Conservation (phyloP, 2,888 invertebrate genomes). For the Cerceris ruficornis region DNA sequence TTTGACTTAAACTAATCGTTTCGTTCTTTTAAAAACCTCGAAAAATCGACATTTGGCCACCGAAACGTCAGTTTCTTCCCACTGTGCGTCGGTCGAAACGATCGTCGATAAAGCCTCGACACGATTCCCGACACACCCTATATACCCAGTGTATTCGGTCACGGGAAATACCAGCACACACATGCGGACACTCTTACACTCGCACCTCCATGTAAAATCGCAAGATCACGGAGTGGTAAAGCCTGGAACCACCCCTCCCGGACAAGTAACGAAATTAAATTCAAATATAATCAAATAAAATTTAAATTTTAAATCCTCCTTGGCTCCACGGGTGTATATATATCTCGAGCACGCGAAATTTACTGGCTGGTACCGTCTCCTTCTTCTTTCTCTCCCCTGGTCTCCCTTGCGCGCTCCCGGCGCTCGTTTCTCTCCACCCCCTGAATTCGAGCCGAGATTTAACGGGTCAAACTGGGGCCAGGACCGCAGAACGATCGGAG, state of each 20-base stretch:
- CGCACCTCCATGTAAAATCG: conserved; percentile 25
- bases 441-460: conserved; percentile 72
- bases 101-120: not conserved
- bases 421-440: conserved; percentile 47
- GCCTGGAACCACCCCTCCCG: conserved; percentile 54
- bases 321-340: conserved; percentile 55
- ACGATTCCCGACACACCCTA: not conserved
- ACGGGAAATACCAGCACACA: not conserved
- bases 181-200: conserved; percentile 16
- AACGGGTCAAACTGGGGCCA: conserved; percentile 76
- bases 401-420: conserved; percentile 18
- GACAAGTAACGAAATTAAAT: conserved; percentile 77
- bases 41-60: too few species aligned
- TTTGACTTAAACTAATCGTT: too few species aligned
- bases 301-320: conserved; percentile 81
- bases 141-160: not conserved
- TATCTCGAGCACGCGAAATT: conserved; percentile 64
- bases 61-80: too few species aligned
- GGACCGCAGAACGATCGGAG: conserved; percentile 46
- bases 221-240: conserved; percentile 33
- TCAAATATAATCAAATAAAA: conserved; percentile 82
- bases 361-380: conserved; percentile 68
- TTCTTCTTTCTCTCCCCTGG: conserved; percentile 45
- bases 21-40: too few species aligned
- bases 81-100: not conserved